Evolutionary conservation across 2,797 vertebrate genomes (phyloP).

Genomic region (Hemitrygon akajei): DNA sequence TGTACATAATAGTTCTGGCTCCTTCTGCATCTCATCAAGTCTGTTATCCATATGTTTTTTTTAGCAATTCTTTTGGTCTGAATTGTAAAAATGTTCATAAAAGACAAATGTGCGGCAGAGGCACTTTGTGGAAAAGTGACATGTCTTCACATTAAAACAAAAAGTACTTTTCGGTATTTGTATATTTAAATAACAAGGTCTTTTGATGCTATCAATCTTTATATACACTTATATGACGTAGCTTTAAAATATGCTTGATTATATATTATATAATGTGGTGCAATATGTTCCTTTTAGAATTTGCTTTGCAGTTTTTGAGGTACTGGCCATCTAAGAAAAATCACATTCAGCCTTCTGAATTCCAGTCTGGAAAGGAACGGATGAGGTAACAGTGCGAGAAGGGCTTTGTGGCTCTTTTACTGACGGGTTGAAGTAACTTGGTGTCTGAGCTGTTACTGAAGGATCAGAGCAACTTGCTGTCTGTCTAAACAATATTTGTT

Average conservation of each 20-base stretch:
- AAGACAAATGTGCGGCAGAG: background rate
- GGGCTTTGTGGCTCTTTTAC: background rate
- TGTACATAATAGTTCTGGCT: conserved; percentile 30
- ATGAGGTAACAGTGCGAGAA: background rate
- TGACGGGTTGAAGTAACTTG: background rate
- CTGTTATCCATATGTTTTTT: conserved; percentile 6
- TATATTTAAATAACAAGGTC: conserved; percentile 31
- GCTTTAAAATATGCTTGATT: conserved; percentile 26
- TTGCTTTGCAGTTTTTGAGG: conserved; percentile 27
- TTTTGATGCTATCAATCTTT: conserved; percentile 31
- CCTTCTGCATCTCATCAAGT: background rate
- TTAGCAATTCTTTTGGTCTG: conserved; percentile 15
- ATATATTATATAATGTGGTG: conserved; percentile 3
- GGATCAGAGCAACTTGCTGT: background rate
- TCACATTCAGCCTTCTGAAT: background rate
- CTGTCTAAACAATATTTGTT: conserved; percentile 13
- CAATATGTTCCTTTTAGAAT: conserved; percentile 25
- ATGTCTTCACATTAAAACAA: conserved; percentile 21
- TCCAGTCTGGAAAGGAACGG: background rate
- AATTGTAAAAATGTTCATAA: conserved; percentile 35
- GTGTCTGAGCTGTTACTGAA: background rate
- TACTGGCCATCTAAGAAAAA: background rate
- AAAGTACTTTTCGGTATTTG: conserved; percentile 35
- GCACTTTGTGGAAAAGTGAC: conserved; percentile 26
- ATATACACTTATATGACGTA: conserved; percentile 24